Evolutionary conservation across 2,113 vertebrate genomes (phyloP).

Genomic region (Paramormyrops kingsleyae): DNA sequence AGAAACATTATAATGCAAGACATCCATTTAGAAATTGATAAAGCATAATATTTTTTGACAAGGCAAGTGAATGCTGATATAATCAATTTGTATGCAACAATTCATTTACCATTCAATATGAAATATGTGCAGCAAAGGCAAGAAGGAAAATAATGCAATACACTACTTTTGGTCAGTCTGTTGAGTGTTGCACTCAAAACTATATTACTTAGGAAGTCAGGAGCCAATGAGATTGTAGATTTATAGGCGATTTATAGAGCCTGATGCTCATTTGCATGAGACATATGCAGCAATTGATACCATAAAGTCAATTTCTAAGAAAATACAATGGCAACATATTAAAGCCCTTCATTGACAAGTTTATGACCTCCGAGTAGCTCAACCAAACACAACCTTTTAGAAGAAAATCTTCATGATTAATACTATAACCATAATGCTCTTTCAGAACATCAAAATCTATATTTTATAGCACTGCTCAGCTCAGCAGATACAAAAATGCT

Average conservation of each 20-base stretch:
- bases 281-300: not conserved
- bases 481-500: not conserved
- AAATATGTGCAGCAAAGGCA: not conserved
- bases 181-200: not conserved
- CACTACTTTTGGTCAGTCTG: not conserved
- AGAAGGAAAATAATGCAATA: no score
- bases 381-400: not conserved
- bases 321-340: not conserved
- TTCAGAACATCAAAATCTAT: not conserved
- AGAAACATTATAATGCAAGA: not conserved
- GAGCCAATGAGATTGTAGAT: not conserved
- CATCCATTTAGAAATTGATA: not conserved
- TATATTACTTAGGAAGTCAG: not conserved
- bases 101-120: not conserved
- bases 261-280: not conserved
- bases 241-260: not conserved
- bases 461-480: constrained; percentile 5
- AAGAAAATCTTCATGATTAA: constrained; percentile 10
- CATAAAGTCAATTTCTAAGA: constrained; percentile 3
- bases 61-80: not conserved
- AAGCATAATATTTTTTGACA: not conserved
- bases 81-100: not conserved
- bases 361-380: not conserved
- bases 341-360: constrained; percentile 7
- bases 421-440: not conserved